Percentiles rank a stretch among this genome's conserved stretches.
phyloP scores from a whole-genome alignment of 2,888 invertebrate genomes.

The Sminthurides aquaticus region DNA sequence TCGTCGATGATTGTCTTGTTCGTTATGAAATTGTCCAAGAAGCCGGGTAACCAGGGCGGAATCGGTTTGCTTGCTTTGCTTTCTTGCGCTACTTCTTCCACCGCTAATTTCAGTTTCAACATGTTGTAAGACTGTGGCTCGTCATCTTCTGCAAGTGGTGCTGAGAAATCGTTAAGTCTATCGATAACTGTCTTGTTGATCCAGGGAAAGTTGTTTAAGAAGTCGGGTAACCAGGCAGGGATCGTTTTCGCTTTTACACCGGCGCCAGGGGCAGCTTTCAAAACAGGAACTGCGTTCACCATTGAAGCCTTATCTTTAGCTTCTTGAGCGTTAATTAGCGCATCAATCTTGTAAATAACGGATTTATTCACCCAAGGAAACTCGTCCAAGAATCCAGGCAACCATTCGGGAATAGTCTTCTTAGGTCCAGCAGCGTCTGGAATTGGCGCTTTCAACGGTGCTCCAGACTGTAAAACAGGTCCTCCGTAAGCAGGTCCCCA shows the following conservation, averaged over 20 bases:
- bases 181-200: background rate
- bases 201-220: background rate
- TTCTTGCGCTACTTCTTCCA: background rate
- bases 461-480: background rate
- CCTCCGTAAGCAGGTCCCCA: background rate
- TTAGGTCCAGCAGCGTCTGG: background rate
- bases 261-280: background rate
- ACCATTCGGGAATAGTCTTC: background rate
- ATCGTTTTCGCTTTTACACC: background rate
- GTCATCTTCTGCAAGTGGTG: background rate
- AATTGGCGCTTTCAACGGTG: background rate
- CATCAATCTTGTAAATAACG: background rate
- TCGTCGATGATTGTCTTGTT: background rate
- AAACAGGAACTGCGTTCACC: background rate
- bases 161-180: background rate
- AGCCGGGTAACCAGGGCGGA: background rate
- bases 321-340: background rate
- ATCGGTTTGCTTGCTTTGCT: background rate
- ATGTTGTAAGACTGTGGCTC: background rate
- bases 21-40: background rate
- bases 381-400: background rate
- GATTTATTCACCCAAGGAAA: constrained; percentile 1
- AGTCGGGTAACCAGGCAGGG: background rate
- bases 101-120: background rate
- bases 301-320: background rate